These are phyloP conservation scores for Gambusia affinis DNA, from an alignment of 2,113 vertebrate genomes.

Conservation along the genomic window DNA sequence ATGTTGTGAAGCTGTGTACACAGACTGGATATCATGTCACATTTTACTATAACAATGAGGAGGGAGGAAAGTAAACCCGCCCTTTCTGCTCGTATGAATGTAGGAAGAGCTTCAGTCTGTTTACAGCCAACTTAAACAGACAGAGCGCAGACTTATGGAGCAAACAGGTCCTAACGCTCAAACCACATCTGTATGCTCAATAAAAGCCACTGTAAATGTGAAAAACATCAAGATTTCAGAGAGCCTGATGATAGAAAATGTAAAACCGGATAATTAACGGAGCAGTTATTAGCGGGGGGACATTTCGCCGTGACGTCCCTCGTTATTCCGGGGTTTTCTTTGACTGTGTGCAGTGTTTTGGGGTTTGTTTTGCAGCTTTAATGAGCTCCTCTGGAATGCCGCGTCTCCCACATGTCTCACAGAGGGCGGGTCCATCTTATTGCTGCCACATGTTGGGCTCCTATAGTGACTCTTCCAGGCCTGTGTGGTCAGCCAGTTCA, in stretches of 20 bases:
- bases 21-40: conserved; percentile 67
- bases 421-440: conserved; percentile 79
- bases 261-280: conserved; percentile 26
- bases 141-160: conserved; percentile 65
- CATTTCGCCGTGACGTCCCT: conserved; percentile 35
- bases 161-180: conserved; percentile 67
- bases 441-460: conserved; percentile 82
- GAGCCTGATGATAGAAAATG: background rate
- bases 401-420: conserved; percentile 82
- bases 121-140: conserved; percentile 70
- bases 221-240: conserved; percentile 20
- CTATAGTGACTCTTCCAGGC: conserved; percentile 77
- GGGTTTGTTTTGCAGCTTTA: conserved; percentile 80
- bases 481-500: conserved; percentile 84
- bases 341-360: conserved; percentile 69
- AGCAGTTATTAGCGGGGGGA: conserved; percentile 11
- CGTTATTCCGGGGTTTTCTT: conserved; percentile 42
- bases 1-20: conserved; percentile 65
- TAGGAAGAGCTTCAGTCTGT: conserved; percentile 50
- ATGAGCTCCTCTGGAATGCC: conserved; percentile 80
- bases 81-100: conserved; percentile 39
- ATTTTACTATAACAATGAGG: conserved; percentile 61
- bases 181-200: conserved; percentile 70
- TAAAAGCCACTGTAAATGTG: conserved; percentile 55
- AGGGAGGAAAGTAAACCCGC: conserved; percentile 28